A percentile compares a stretch with the other conserved stretches of the same genome.
Evolutionary conservation across 1,140 invertebrate species (phyloP).

Genomic region (Uloborus diversus): DNA sequence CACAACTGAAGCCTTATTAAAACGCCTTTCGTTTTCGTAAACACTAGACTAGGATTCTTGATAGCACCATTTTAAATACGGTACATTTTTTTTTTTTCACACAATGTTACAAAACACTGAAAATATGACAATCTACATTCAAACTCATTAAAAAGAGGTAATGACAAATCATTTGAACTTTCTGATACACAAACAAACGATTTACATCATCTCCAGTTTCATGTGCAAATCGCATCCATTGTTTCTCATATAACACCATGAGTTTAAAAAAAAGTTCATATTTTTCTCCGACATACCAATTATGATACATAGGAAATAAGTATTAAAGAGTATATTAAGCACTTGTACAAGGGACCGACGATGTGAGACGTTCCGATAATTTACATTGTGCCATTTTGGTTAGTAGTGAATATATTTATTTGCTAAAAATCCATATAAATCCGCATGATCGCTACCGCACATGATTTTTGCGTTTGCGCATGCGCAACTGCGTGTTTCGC

Average conservation of each 20-base stretch:
- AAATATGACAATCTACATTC: constrained; percentile 52
- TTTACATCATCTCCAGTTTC: neutral
- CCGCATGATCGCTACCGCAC: neutral
- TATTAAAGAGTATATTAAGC: too few relatives aligned
- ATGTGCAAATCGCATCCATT: too few relatives aligned
- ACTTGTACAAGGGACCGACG: constrained; percentile 33
- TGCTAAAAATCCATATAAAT: neutral
- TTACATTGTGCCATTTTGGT: neutral
- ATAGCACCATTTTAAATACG: constrained; percentile 55
- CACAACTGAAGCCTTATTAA: constrained; percentile 54
- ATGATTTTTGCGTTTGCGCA: neutral
- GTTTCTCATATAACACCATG: too few relatives aligned
- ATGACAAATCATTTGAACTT: constrained; percentile 25
- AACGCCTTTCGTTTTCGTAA: constrained; percentile 48
- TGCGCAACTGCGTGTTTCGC: too few relatives aligned
- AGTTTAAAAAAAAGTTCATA: constrained; percentile 6
- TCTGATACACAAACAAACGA: constrained; percentile 39
- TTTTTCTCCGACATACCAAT: too few relatives aligned
- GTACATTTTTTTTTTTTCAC: constrained; percentile 47
- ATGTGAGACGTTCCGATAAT: constrained; percentile 39
- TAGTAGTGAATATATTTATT: neutral
- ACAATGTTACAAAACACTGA: constrained; percentile 49
- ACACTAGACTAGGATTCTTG: constrained; percentile 53
- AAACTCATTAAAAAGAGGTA: constrained; percentile 47
- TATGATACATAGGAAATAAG: too few relatives aligned